Conservation (phyloP, 2,888 invertebrate species). For the Crossocerus cetratus region DNA sequence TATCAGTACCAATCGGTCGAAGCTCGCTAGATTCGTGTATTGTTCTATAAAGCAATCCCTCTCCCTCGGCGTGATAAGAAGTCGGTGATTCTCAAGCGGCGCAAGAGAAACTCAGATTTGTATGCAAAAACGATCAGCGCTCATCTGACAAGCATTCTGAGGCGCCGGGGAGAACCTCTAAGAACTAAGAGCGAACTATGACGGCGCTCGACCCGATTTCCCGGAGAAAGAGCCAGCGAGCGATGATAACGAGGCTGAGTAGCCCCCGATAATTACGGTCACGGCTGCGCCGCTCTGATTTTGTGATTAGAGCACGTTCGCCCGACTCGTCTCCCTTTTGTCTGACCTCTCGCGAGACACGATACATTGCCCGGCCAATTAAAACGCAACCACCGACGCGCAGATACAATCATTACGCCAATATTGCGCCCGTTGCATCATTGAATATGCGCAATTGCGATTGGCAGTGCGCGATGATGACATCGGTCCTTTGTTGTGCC, state of each 20-base stretch:
- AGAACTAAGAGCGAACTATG: not conserved
- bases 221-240: not conserved
- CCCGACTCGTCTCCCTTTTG: not conserved
- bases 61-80: no score
- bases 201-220: conserved; percentile 23
- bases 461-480: not conserved
- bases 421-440: not conserved
- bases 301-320: conserved; percentile 1
- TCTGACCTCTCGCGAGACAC: not conserved
- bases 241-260: not conserved
- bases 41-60: no score
- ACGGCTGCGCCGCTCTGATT: conserved; percentile 25
- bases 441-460: not conserved
- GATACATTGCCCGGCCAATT: not conserved
- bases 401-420: not conserved
- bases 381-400: not conserved
- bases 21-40: no score
- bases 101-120: no score
- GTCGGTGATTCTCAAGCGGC: no score
- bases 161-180: conserved; percentile 5
- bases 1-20: no score
- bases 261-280: conserved; percentile 19
- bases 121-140: no score
- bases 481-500: not conserved
- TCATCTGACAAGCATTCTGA: conserved; percentile 11